phyloP scores from a whole-genome alignment of 2,888 invertebrate species.

The Panopea generosa region DNA sequence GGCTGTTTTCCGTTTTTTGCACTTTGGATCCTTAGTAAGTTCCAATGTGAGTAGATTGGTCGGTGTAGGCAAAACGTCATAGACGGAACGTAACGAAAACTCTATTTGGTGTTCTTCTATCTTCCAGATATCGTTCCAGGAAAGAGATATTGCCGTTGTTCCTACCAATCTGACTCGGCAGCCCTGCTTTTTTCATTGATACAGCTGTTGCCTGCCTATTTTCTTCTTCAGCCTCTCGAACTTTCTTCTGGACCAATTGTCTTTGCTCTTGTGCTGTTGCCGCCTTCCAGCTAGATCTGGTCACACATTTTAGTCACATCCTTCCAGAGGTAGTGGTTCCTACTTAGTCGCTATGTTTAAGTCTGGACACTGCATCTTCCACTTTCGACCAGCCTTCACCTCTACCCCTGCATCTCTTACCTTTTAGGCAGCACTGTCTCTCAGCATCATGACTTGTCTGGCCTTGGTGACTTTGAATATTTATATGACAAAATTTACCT shows the following conservation, averaged over 20 bases:
- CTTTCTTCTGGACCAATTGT: not conserved
- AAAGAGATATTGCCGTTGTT: no score
- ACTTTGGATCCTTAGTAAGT: not conserved
- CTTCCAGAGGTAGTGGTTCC: not conserved
- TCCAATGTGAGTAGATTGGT: not conserved
- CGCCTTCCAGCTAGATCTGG: not conserved
- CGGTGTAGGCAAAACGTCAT: not conserved
- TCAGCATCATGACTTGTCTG: constrained; percentile 6
- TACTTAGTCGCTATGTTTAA: not conserved
- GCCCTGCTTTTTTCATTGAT: not conserved
- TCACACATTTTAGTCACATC: not conserved
- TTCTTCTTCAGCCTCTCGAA: not conserved
- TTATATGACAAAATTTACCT: not conserved
- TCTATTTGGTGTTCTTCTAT: no score
- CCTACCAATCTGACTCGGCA: not conserved
- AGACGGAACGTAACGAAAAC: no score
- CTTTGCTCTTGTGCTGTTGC: not conserved
- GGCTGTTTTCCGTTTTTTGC: no score
- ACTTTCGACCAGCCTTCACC: not conserved
- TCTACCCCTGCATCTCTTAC: not conserved
- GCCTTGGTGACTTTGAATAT: not conserved
- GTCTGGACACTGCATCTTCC: constrained; percentile 1
- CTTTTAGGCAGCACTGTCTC: not conserved
- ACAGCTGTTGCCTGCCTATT: not conserved
- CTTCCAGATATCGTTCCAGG: no score